These are phyloP conservation scores for Myotis davidii DNA, from an alignment of 2,113 vertebrate genomes.

Conservation along the genomic window DNA sequence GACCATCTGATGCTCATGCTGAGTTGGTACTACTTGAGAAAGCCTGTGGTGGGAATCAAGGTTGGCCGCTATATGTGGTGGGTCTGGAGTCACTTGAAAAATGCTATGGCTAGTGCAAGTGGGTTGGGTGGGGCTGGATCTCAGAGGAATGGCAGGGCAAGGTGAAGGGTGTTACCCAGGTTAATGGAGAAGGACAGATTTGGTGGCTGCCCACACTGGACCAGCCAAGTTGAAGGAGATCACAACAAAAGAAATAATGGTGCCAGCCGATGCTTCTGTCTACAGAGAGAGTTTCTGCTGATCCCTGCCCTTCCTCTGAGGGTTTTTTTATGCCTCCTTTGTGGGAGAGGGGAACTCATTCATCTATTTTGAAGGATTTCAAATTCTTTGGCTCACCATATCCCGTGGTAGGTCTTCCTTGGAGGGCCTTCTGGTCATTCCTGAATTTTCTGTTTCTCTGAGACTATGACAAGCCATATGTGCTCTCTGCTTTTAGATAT, in stretches of 20 bases:
- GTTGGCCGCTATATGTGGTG: neutral
- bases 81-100: neutral
- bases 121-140: neutral
- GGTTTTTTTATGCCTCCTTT: neutral
- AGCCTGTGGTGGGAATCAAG: neutral
- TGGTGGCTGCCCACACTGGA: neutral
- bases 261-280: neutral
- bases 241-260: neutral
- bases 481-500: neutral
- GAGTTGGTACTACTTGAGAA: neutral
- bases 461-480: neutral
- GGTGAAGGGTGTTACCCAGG: neutral
- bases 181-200: neutral
- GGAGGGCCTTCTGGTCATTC: neutral
- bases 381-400: neutral
- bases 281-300: neutral
- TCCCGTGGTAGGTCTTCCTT: neutral
- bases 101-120: neutral
- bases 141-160: neutral
- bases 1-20: neutral
- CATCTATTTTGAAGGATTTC: conserved; percentile 44
- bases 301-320: neutral
- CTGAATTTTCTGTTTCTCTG: conserved; percentile 2
- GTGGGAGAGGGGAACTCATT: neutral
- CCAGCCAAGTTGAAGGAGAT: neutral